phyloP scores from a whole-genome alignment of 2,888 invertebrate genomes.

The Apeira syringaria region DNA sequence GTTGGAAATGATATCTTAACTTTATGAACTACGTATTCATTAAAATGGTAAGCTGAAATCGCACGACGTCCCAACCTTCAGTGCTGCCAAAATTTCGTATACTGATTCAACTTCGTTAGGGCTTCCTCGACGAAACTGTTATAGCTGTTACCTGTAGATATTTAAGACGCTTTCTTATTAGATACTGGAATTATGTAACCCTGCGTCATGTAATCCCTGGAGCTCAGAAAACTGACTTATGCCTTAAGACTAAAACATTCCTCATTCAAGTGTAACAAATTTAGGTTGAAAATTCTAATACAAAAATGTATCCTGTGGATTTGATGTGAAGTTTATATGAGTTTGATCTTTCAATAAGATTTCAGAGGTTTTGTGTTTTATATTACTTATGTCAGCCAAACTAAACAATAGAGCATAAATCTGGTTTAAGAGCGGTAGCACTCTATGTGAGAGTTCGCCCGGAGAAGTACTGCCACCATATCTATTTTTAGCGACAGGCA shows the following conservation, averaged over 20 bases:
- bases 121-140: constrained; percentile 13
- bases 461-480: too few relatives aligned
- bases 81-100: constrained; percentile 1
- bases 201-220: constrained; percentile 13
- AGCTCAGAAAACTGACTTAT: constrained; percentile 7
- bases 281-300: neutral
- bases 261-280: constrained; percentile 6
- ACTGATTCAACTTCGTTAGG: constrained; percentile 13
- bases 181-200: constrained; percentile 18
- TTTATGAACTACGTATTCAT: too few relatives aligned
- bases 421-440: too few relatives aligned
- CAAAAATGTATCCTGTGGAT: neutral
- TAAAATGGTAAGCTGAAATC: too few relatives aligned
- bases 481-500: too few relatives aligned
- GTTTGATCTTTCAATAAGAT: too few relatives aligned
- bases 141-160: constrained; percentile 11
- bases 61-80: neutral
- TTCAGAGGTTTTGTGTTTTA: too few relatives aligned
- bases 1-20: too few relatives aligned
- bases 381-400: too few relatives aligned
- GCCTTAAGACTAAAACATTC: neutral
- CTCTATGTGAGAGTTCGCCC: too few relatives aligned
- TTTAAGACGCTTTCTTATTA: constrained; percentile 14
- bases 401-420: too few relatives aligned
- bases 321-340: neutral